Conservation (phyloP, 2,888 invertebrate species). For the Ophion slaviceki region DNA sequence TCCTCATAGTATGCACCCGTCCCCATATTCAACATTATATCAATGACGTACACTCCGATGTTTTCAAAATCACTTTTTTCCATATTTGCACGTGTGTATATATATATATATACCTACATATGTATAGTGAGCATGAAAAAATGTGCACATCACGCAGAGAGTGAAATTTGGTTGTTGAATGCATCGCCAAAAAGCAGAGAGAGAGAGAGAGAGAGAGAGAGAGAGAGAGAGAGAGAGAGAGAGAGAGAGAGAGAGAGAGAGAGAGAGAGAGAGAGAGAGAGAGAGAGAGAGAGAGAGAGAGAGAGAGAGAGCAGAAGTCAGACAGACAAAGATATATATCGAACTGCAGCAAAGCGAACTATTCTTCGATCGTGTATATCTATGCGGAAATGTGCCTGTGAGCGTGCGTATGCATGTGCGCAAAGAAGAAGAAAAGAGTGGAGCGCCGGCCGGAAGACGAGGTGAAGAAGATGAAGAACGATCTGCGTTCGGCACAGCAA, state of each 20-base stretch:
- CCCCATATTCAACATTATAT: too few species aligned
- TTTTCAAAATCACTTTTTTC: too few species aligned
- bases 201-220: neutral
- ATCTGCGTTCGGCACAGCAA: conserved; percentile 41
- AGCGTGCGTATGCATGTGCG: conserved; percentile 20
- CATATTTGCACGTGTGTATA: neutral
- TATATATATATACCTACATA: neutral
- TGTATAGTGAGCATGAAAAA: conserved; percentile 45
- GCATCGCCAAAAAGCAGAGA: conserved; percentile 2
- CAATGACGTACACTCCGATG: too few species aligned
- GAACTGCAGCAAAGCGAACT: conserved; percentile 39
- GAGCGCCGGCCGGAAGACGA: conserved; percentile 60
- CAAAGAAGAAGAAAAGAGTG: conserved; percentile 47
- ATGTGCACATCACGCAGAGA: conserved; percentile 58
- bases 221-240: neutral
- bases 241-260: neutral
- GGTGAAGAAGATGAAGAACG: conserved; percentile 36
- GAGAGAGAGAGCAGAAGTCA: neutral
- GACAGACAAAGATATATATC: conserved; percentile 32
- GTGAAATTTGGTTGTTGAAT: conserved; percentile 33
- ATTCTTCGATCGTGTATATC: conserved; percentile 18
- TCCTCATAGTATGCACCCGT: too few species aligned
- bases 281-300: neutral
- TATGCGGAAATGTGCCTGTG: neutral
- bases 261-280: neutral